phyloP scores from a whole-genome alignment of 2,113 vertebrate genomes.

The Circaetus gallicus region DNA sequence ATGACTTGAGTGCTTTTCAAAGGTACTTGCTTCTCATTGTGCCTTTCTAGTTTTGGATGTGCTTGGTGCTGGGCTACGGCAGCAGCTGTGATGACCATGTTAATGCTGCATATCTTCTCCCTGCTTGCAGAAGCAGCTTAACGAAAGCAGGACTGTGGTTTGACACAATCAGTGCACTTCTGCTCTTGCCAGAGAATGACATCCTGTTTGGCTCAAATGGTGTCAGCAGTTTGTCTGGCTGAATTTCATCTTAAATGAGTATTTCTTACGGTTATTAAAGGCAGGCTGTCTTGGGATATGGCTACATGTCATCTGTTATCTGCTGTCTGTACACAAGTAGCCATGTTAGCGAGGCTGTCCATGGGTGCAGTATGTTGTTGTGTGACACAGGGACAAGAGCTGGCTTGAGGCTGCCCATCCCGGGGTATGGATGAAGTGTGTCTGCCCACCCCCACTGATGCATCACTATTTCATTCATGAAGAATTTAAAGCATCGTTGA shows the following conservation, averaged over 20 bases:
- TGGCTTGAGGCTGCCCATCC: not conserved
- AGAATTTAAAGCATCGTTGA: not conserved
- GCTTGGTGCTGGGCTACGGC: not conserved
- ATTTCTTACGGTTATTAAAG: not conserved
- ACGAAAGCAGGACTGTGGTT: not conserved
- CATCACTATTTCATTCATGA: not conserved
- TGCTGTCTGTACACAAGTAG: not conserved
- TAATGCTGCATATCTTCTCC: not conserved
- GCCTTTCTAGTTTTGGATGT: not conserved
- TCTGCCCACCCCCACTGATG: not conserved
- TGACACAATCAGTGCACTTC: not conserved
- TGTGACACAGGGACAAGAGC: not conserved
- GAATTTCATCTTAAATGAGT: not conserved
- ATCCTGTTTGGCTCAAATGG: not conserved
- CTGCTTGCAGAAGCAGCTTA: not conserved
- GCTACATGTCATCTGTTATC: rapidly evolving
- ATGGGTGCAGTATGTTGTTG: not conserved
- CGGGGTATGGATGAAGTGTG: not conserved
- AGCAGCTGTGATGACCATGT: not conserved
- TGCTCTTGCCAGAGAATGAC: not conserved
- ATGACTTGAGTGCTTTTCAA: not conserved
- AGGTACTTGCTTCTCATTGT: not conserved
- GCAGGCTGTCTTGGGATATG: not conserved
- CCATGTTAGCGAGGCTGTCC: not conserved
- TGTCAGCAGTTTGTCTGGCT: not conserved